A percentile compares a stretch with the other conserved stretches of the same genome.
These are phyloP conservation scores for Stenoptilia bipunctidactyla DNA, from an alignment of 2,888 invertebrate genomes.

Conservation along the genomic window DNA sequence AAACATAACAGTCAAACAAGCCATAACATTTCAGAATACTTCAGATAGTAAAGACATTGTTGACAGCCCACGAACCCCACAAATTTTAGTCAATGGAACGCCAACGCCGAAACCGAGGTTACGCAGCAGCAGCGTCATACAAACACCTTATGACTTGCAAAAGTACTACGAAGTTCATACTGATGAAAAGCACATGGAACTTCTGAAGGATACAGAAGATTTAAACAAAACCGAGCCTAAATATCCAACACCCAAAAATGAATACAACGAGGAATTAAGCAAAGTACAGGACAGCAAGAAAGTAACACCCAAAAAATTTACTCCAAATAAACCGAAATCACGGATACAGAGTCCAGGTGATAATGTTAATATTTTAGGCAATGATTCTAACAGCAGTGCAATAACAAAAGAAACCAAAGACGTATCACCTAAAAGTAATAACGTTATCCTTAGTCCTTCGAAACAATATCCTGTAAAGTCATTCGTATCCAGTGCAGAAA, in stretches of 20 bases:
- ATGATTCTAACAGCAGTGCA: conserved; percentile 47
- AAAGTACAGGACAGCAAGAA: conserved; percentile 31
- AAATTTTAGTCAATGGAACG: conserved; percentile 22
- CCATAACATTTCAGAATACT: conserved; percentile 49
- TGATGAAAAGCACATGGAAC: conserved; percentile 57
- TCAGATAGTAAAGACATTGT: conserved; percentile 37
- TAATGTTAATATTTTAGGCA: conserved; percentile 38
- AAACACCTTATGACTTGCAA: conserved; percentile 63
- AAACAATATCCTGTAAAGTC: conserved; percentile 59
- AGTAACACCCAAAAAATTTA: conserved; percentile 23
- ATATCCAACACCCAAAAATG: conserved; percentile 38
- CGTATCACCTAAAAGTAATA: conserved; percentile 48
- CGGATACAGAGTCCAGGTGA: conserved; percentile 25
- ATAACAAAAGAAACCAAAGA: conserved; percentile 63
- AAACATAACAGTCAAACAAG: conserved; percentile 57
- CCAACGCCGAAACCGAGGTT: conserved; percentile 55
- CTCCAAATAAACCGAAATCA: conserved; percentile 26
- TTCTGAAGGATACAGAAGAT: conserved; percentile 43
- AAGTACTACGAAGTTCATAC: conserved; percentile 61
- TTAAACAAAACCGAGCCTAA: conserved; percentile 32
- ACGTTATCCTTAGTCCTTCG: conserved; percentile 58
- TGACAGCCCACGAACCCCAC: conserved; percentile 31
- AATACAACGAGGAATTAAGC: conserved; percentile 33
- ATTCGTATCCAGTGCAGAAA: conserved; percentile 49
- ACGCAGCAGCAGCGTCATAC: conserved; percentile 61